Percentiles rank a stretch among this genome's conserved stretches.
These are phyloP conservation scores for Drosophila ananassae DNA, from an alignment of 1,140 invertebrate genomes.

Conservation along the genomic window DNA sequence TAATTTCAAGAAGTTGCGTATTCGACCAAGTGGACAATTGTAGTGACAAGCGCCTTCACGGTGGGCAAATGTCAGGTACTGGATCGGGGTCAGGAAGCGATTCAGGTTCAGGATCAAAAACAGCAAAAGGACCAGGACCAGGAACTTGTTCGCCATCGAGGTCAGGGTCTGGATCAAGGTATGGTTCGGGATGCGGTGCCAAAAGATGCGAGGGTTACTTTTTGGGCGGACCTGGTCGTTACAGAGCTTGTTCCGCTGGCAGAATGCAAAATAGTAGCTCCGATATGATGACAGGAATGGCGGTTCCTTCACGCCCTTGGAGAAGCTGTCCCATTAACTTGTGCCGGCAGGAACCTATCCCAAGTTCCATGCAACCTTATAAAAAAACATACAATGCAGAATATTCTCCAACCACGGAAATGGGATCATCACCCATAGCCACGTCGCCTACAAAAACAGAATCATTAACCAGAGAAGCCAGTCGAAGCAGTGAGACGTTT, in stretches of 20 bases:
- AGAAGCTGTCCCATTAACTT: conserved; percentile 1
- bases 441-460: not conserved
- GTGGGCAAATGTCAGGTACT: not conserved
- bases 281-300: not conserved
- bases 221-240: not conserved
- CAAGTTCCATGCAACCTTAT: not conserved
- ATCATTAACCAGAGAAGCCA: not conserved
- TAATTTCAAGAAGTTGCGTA: conserved; percentile 38
- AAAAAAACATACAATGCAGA: not conserved
- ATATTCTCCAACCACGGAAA: not conserved
- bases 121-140: no score
- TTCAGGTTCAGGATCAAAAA: not conserved
- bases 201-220: not conserved
- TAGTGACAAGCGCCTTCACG: not conserved
- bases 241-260: not conserved
- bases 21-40: not conserved
- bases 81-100: not conserved
- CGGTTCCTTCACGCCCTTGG: not conserved
- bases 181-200: not conserved
- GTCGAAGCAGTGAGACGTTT: not conserved
- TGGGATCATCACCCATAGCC: not conserved
- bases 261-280: not conserved
- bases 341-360: not conserved
- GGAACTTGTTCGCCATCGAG: not conserved
- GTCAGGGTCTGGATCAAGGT: not conserved